These are phyloP conservation scores for Congeria kusceri DNA, from an alignment of 2,888 invertebrate genomes.

Conservation along the genomic window DNA sequence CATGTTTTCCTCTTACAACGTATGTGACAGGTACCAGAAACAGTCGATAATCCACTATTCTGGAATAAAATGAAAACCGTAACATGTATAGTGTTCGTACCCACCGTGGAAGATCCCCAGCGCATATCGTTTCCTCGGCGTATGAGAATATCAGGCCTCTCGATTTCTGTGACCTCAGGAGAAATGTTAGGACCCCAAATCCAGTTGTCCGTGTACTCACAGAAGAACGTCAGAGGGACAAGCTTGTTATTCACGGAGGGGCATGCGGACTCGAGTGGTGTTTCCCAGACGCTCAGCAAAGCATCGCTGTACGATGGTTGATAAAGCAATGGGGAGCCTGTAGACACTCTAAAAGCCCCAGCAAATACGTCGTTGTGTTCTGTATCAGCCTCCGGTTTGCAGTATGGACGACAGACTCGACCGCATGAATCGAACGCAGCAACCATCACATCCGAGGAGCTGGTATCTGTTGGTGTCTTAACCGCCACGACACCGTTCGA, in stretches of 20 bases:
- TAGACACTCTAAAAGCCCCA: constrained; percentile 47
- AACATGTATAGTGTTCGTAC: too few relatives aligned
- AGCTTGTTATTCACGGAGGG: constrained; percentile 27
- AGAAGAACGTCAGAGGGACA: constrained; percentile 53
- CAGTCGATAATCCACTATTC: too few relatives aligned
- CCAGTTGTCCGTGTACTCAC: constrained; percentile 51
- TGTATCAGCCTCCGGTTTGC: not conserved
- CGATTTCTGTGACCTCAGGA: not conserved
- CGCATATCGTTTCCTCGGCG: too few relatives aligned
- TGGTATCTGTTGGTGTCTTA: constrained; percentile 21
- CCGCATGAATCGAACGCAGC: constrained; percentile 60
- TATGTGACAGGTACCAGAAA: too few relatives aligned
- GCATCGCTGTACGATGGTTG: constrained; percentile 44
- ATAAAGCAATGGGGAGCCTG: constrained; percentile 38
- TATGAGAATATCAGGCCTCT: too few relatives aligned
- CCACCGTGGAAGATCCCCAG: too few relatives aligned
- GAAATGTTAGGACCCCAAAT: constrained; percentile 30
- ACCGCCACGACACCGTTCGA: constrained; percentile 43
- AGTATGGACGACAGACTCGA: constrained; percentile 53
- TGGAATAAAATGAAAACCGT: too few relatives aligned
- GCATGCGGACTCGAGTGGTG: constrained; percentile 19
- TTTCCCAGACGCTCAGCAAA: constrained; percentile 31
- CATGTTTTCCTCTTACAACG: too few relatives aligned
- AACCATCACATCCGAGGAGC: constrained; percentile 45
- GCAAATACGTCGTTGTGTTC: constrained; percentile 16